Conservation (phyloP, 2,888 invertebrate genomes). For the Drosophila sordidula region DNA sequence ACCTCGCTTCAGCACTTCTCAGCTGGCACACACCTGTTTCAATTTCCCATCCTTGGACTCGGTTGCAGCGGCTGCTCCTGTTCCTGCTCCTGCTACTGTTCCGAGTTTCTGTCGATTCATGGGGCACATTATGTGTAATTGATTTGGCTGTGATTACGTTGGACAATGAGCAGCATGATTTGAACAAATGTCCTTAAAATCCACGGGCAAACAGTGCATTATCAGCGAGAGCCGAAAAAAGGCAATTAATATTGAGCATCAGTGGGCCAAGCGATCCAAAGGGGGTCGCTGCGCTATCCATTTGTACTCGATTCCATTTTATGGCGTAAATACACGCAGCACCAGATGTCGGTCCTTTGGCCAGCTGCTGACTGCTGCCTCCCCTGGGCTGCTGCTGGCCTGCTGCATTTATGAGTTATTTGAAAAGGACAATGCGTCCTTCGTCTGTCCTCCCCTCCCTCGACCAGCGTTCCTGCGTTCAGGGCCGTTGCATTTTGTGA, state of each 20-base stretch:
- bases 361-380: slow-evolving; percentile 46
- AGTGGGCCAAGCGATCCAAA: slow-evolving; percentile 14
- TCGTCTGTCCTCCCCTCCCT: neutral
- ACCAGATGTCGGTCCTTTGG: slow-evolving; percentile 62
- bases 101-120: slow-evolving; percentile 21
- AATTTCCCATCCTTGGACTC: slow-evolving; percentile 12
- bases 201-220: slow-evolving; percentile 66
- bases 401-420: slow-evolving; percentile 78
- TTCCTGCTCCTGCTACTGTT: neutral
- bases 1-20: neutral
- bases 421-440: slow-evolving; percentile 60
- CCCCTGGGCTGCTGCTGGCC: slow-evolving; percentile 7
- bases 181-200: slow-evolving; percentile 54
- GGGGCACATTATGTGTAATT: slow-evolving; percentile 62
- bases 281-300: slow-evolving; percentile 26
- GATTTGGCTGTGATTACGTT: slow-evolving; percentile 66
- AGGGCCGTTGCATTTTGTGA: slow-evolving; percentile 60
- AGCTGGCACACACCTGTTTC: slow-evolving; percentile 53
- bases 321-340: slow-evolving; percentile 66
- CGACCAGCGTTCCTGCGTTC: slow-evolving; percentile 27
- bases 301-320: slow-evolving; percentile 61
- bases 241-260: slow-evolving; percentile 70
- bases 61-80: neutral
- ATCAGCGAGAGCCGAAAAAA: slow-evolving; percentile 39
- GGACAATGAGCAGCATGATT: slow-evolving; percentile 60